These are phyloP conservation scores for Eristalis tenax DNA, from an alignment of 2,888 invertebrate species.

Conservation along the genomic window DNA sequence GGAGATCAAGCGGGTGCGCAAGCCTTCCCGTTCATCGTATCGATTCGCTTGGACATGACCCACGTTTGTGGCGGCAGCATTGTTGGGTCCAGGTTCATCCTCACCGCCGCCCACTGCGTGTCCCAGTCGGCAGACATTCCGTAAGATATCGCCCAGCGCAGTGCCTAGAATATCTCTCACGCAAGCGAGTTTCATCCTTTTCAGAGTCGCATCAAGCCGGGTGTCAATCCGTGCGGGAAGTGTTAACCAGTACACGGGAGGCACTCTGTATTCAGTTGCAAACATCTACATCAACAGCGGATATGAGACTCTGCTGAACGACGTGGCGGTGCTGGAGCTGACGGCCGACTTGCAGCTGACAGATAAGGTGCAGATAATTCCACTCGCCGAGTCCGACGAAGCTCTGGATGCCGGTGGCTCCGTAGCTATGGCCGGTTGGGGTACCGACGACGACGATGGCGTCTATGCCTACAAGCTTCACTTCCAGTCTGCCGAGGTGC, in stretches of 20 bases:
- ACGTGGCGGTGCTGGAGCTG: conserved; percentile 76
- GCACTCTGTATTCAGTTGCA: conserved; percentile 73
- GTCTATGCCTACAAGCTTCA: conserved; percentile 73
- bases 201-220: conserved; percentile 7
- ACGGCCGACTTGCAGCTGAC: conserved; percentile 68
- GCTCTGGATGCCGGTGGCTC: conserved; percentile 68
- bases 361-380: conserved; percentile 72
- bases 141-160: conserved; percentile 72
- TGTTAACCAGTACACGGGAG: conserved; percentile 76
- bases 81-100: conserved; percentile 71
- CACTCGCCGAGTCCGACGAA: conserved; percentile 61
- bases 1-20: conserved; percentile 76
- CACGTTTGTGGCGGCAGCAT: conserved; percentile 78
- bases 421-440: conserved; percentile 78
- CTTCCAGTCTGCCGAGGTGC: conserved; percentile 66
- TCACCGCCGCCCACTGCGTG: conserved; percentile 79
- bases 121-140: conserved; percentile 31
- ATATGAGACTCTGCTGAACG: conserved; percentile 74
- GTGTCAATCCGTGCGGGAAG: conserved; percentile 76
- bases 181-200: conserved; percentile 51
- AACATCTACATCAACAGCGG: conserved; percentile 73
- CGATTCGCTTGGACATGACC: conserved; percentile 76
- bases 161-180: neutral
- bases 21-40: conserved; percentile 78
- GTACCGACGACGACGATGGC: conserved; percentile 72